A percentile compares a stretch with the other conserved stretches of the same genome.
Evolutionary conservation across 2,797 vertebrate species (phyloP).

Genomic region (Pseudochromis fuscus): DNA sequence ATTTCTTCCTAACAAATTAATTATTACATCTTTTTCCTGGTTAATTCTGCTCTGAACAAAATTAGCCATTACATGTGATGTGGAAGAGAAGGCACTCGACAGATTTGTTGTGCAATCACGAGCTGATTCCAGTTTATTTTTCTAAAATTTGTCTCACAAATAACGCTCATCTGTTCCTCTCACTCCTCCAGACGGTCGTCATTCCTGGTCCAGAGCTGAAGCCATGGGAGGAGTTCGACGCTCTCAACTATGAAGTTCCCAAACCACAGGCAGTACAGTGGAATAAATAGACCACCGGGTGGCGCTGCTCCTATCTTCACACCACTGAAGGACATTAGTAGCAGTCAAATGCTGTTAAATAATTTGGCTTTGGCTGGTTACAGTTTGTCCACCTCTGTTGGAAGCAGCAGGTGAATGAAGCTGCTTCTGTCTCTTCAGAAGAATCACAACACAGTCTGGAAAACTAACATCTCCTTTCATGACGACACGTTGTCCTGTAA

Average conservation of each 20-base stretch:
- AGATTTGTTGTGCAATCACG: neutral
- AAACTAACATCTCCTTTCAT: neutral
- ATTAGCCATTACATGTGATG: no score
- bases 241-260: slow-evolving; percentile 72
- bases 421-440: slow-evolving; percentile 1
- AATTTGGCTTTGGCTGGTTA: slow-evolving; percentile 18
- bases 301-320: slow-evolving; percentile 28
- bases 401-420: slow-evolving; percentile 43
- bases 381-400: slow-evolving; percentile 18
- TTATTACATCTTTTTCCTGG: neutral
- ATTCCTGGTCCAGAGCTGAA: slow-evolving; percentile 88
- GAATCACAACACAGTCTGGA: neutral
- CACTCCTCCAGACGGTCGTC: slow-evolving; percentile 88
- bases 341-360: slow-evolving; percentile 15
- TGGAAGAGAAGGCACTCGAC: neutral
- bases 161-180: neutral
- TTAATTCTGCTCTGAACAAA: neutral
- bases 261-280: slow-evolving; percentile 79
- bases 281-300: slow-evolving; percentile 70
- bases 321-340: neutral
- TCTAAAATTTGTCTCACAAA: neutral
- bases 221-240: slow-evolving; percentile 85
- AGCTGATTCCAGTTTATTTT: neutral
- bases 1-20: no score
- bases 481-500: slow-evolving; percentile 1